Evolutionary conservation across 2,888 invertebrate species (phyloP).

Genomic region (Arenicola marina): DNA sequence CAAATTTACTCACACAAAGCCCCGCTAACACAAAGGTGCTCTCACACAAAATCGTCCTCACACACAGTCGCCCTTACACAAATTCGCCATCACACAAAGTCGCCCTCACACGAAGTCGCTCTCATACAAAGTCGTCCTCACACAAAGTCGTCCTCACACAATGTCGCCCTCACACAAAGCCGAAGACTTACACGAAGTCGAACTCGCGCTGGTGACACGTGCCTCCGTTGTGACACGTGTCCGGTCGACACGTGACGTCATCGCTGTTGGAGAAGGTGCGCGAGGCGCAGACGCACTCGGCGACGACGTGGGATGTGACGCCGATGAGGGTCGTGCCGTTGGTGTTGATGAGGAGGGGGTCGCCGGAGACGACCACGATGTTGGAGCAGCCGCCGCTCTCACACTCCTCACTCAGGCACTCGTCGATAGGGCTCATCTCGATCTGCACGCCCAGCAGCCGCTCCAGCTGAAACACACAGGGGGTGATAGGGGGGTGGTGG

Average conservation of each 20-base stretch:
- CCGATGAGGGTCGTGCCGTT: conserved; percentile 97
- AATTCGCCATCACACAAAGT: too few relatives aligned
- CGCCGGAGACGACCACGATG: conserved; percentile 69
- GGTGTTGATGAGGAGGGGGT: conserved; percentile 82
- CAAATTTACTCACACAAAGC: too few relatives aligned
- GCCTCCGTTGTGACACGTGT: conserved; percentile 88
- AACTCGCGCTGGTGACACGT: conserved; percentile 71
- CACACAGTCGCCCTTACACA: too few relatives aligned
- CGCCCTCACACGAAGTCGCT: too few relatives aligned
- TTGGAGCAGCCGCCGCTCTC: conserved; percentile 87
- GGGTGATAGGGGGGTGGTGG: background rate
- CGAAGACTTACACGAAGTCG: conserved; percentile 21
- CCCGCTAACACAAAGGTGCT: too few relatives aligned
- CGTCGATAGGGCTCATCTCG: conserved; percentile 93
- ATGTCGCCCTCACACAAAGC: too few relatives aligned
- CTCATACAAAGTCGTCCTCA: too few relatives aligned
- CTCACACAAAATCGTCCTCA: too few relatives aligned
- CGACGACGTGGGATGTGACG: conserved; percentile 87
- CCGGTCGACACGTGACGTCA: conserved; percentile 71
- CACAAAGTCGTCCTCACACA: too few relatives aligned
- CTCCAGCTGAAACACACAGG: conserved; percentile 69
- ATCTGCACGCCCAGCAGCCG: conserved; percentile 91
- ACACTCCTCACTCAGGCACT: conserved; percentile 56
- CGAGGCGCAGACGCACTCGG: conserved; percentile 92
- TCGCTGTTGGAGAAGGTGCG: conserved; percentile 80